Base-by-base conservation (phyloP, 2,797 vertebrate genomes). In the Sphenopsis melanotis region DNA sequence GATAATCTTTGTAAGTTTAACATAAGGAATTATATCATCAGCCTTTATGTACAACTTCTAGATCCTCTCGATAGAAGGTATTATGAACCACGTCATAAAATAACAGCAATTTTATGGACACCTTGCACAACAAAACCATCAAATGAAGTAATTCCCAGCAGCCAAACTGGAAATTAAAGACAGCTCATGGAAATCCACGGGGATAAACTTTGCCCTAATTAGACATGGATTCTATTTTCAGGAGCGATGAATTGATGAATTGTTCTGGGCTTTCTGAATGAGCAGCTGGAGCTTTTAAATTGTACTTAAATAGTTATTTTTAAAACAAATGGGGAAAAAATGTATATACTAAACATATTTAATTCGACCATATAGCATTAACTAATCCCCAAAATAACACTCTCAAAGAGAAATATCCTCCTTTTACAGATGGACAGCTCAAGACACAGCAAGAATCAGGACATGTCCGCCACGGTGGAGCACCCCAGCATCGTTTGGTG, bases 151-250 rank as follows among this genome's bases (percentile, higher is more conserved):
- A 92, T 66, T 92, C 59, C 68, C 77, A 89, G 84, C 70, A 80
- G 83, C 34, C 66, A 66, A 89, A 39, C 1, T 59, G 64, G 65
- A 96, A 90, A 96, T 93, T 84, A 86, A 89, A 90, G 59, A 65
- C 11, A 87, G 49, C 12, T 46, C 66, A 4, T 18, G 77, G 70
- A 94, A 96, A 93, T 90, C 88, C 80, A 69, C 0, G 0, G 63
- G 63, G 91, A 92, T 91, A 89, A 94, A 96, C 82, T 89, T 10
- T 72, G 82, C 30, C 80, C 91, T 87, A 83, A 91, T 93, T 94
- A 96, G 87, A 83, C 12, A 69, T 19, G 0, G 4, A 59, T 60
- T 90, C 91, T 91, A 50, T 74, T 88, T 92, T 88, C 79, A 93
- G 74, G 50, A 34, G 18, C 3, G 13, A 72, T 36, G 15, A 42